Conservation (phyloP, 2,888 invertebrate genomes). For the Rotaria magnacalcarata region DNA sequence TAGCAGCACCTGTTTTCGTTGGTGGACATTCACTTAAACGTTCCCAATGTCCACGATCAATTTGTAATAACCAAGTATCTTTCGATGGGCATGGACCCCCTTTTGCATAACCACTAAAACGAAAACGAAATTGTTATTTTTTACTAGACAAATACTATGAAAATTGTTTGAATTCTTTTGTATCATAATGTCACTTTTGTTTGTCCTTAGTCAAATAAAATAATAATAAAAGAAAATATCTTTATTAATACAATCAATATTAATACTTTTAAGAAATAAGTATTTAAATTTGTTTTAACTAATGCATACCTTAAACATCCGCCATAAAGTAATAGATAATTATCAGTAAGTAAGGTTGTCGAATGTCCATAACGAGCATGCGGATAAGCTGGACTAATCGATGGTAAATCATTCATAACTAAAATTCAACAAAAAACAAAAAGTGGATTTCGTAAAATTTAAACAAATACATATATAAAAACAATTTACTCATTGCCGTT, state of each 20-base stretch:
- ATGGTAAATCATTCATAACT: constrained; percentile 21
- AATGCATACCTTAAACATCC: not conserved
- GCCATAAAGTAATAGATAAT: not conserved
- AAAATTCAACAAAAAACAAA: not conserved
- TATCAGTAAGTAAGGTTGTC: not conserved
- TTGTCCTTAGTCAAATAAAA: too few relatives aligned
- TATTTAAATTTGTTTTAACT: not conserved
- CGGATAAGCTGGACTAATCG: not conserved
- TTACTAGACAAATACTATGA: too few relatives aligned
- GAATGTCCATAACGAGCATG: constrained; percentile 30
- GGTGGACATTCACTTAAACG: constrained; percentile 16
- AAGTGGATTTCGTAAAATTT: not conserved
- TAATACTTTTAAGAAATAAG: too few relatives aligned
- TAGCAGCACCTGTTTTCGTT: constrained; percentile 20
- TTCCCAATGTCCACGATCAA: constrained; percentile 27
- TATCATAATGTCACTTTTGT: too few relatives aligned
- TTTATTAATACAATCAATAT: too few relatives aligned
- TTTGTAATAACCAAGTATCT: constrained; percentile 7
- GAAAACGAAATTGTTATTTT: too few relatives aligned
- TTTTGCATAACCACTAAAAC: constrained; percentile 28
- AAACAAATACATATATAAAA: not conserved
- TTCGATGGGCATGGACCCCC: constrained; percentile 30
- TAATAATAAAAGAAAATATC: too few relatives aligned
- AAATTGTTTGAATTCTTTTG: too few relatives aligned
- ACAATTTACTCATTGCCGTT: not conserved